Percentiles rank a stretch among this genome's conserved stretches.
Conservation (phyloP, 53 echinoderm and acorn worm species). For the Echinometra lucunter region DNA sequence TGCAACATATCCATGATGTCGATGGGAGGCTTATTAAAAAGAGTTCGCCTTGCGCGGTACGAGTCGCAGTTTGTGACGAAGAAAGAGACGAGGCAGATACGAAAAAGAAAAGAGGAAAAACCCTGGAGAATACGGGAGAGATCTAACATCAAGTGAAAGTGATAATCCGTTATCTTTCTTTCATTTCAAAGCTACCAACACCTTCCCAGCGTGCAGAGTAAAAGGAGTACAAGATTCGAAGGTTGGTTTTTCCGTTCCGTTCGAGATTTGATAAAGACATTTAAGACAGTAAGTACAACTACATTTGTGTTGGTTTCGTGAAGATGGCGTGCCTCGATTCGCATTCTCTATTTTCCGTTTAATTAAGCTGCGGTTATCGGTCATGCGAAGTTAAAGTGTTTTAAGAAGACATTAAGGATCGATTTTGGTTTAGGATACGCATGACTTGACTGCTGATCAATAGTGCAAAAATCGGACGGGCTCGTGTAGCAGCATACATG, state of each 20-base stretch:
- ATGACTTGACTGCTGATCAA: slow-evolving; percentile 1
- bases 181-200: background rate
- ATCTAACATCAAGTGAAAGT: background rate
- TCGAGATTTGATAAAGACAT: background rate
- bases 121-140: slow-evolving; percentile 34
- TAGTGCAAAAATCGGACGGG: background rate
- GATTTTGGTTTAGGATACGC: background rate
- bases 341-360: slow-evolving; percentile 3
- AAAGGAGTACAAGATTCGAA: background rate
- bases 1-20: background rate
- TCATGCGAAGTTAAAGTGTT: background rate
- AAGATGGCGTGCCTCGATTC: background rate
- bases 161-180: slow-evolving; percentile 1
- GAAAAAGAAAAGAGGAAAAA: slow-evolving; percentile 11
- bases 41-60: background rate
- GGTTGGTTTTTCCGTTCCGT: background rate
- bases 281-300: background rate
- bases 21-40: slow-evolving; percentile 1
- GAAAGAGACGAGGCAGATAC: background rate
- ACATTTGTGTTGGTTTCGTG: background rate
- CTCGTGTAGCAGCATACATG: background rate
- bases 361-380: slow-evolving; percentile 1
- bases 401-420: background rate
- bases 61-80: slow-evolving; percentile 4
- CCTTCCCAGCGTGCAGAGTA: background rate